Evolutionary conservation across 2,113 vertebrate genomes (phyloP).

Genomic region (Opisthocomus hoazin): DNA sequence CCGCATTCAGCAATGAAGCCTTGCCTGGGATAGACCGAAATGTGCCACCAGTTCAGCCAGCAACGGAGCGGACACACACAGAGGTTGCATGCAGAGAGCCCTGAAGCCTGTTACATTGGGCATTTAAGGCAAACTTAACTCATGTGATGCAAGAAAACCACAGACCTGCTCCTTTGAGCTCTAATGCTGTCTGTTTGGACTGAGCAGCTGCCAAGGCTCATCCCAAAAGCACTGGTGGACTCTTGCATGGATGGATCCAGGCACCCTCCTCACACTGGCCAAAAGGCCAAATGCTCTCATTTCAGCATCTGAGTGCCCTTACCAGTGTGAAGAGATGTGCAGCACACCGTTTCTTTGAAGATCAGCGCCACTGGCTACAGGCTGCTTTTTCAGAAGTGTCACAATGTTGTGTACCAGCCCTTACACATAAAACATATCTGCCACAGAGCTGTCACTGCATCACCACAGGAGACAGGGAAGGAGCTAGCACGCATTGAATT

Average conservation of each 20-base stretch:
- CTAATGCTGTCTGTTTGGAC: not conserved
- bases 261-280: not conserved
- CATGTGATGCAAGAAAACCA: not conserved
- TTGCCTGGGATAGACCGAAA: not conserved
- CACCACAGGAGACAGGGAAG: not conserved
- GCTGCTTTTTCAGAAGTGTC: not conserved
- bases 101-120: no score
- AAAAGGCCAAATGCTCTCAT: not conserved
- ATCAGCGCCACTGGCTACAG: not conserved
- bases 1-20: not conserved
- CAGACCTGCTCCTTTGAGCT: not conserved
- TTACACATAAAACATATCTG: not conserved
- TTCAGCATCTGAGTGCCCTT: not conserved
- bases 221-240: not conserved
- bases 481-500: not conserved
- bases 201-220: not conserved
- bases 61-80: not conserved
- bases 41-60: accelerated
- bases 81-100: not conserved
- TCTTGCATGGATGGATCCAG: not conserved
- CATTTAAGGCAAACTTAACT: not conserved
- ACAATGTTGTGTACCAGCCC: not conserved
- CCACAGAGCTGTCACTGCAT: not conserved
- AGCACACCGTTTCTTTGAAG: not conserved
- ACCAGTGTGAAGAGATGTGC: not conserved